These are phyloP conservation scores for Spicauda simplicius DNA, from an alignment of 2,888 invertebrate species.

Conservation along the genomic window DNA sequence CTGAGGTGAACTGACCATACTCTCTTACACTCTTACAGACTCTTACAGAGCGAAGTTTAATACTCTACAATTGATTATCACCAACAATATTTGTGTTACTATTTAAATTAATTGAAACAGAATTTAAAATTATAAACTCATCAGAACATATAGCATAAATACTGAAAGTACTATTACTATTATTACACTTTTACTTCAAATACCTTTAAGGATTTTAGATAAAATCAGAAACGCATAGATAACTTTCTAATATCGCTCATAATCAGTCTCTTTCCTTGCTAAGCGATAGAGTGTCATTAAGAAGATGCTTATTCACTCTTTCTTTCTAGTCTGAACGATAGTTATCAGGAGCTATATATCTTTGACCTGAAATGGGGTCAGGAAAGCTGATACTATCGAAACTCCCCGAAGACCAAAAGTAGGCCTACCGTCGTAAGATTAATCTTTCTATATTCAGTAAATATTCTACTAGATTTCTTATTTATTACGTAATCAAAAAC, in stretches of 20 bases:
- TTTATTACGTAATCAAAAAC: not conserved
- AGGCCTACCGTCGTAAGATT: constrained; percentile 25
- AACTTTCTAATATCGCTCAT: not conserved
- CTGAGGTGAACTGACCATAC: no score
- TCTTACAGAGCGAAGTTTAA: no score
- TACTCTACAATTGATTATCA: no score
- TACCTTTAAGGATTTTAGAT: no score
- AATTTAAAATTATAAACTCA: no score
- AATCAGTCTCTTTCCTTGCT: not conserved
- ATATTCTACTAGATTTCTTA: not conserved
- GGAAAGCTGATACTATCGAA: constrained; percentile 35
- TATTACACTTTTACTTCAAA: no score
- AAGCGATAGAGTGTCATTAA: not conserved
- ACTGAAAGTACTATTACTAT: no score
- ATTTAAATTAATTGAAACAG: no score
- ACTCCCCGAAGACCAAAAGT: constrained; percentile 27
- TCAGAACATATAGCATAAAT: no score
- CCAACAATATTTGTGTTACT: no score
- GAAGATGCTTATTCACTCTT: constrained; percentile 16
- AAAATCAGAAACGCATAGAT: not conserved
- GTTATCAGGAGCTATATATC: constrained; percentile 26
- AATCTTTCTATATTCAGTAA: constrained; percentile 38
- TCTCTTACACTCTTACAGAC: no score
- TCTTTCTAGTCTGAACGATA: constrained; percentile 15
- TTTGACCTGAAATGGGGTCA: constrained; percentile 33